These are phyloP conservation scores for Homalodisca vitripennis DNA, from an alignment of 1,140 invertebrate species.

Conservation along the genomic window DNA sequence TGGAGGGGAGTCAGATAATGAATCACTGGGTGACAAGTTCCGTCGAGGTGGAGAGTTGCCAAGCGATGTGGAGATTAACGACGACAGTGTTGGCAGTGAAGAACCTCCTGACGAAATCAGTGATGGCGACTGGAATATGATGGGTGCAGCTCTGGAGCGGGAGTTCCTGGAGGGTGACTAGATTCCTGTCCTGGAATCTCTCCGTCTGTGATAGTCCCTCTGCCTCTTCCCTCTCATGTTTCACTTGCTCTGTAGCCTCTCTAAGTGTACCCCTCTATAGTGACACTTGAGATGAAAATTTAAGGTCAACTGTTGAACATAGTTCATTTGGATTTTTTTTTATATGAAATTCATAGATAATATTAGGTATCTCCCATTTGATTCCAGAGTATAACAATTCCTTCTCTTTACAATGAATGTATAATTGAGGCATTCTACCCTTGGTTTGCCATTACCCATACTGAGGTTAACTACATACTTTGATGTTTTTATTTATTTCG, in stretches of 20 bases:
- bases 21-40: slow-evolving; percentile 57
- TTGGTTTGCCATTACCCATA: too few species aligned
- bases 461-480: too few species aligned
- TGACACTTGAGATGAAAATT: too few species aligned
- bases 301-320: too few species aligned
- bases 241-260: not conserved
- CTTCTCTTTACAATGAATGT: too few species aligned
- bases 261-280: too few species aligned
- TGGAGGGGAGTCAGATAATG: slow-evolving; percentile 45
- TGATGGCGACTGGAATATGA: slow-evolving; percentile 82
- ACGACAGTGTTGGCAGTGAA: slow-evolving; percentile 55
- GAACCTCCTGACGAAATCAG: slow-evolving; percentile 63
- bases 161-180: slow-evolving; percentile 64
- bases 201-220: not conserved
- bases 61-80: slow-evolving; percentile 61
- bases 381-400: too few species aligned
- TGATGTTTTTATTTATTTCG: too few species aligned
- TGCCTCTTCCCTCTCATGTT: not conserved
- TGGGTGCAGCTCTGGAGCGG: slow-evolving; percentile 88
- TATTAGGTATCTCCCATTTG: too few species aligned
- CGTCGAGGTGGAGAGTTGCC: slow-evolving; percentile 62
- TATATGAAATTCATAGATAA: too few species aligned
- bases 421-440: too few species aligned
- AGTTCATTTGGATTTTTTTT: too few species aligned
- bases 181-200: not conserved